These are phyloP conservation scores for Formicarius rufipectus DNA, from an alignment of 2,113 vertebrate species.

Conservation along the genomic window DNA sequence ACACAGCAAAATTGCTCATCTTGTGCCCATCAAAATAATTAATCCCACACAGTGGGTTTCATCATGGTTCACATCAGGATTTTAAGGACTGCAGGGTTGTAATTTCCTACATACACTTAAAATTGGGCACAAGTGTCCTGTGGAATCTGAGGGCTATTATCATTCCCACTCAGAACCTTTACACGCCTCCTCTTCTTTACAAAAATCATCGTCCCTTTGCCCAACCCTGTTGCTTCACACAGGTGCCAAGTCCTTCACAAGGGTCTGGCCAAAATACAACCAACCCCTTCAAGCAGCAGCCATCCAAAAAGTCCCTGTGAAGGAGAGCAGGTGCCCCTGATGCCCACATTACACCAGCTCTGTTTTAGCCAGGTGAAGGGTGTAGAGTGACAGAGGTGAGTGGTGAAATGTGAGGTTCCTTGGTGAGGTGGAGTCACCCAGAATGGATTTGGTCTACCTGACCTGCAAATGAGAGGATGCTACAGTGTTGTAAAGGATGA, in stretches of 20 bases:
- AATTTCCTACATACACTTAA: fast-evolving
- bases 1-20: fast-evolving
- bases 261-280: neutral
- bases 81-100: neutral
- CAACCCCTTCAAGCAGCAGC: neutral
- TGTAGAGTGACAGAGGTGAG: neutral
- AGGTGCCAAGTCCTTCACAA: neutral
- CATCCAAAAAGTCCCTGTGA: neutral
- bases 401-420: neutral
- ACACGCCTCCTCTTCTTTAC: neutral
- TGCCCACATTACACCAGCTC: fast-evolving
- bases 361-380: no score
- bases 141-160: neutral
- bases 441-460: neutral
- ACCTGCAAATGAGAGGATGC: neutral
- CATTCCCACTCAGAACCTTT: neutral
- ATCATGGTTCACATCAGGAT: neutral
- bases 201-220: fast-evolving
- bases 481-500: neutral
- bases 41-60: neutral
- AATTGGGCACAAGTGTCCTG: neutral
- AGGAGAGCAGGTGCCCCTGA: neutral
- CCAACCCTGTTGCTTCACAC: neutral
- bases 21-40: neutral
- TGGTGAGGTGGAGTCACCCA: neutral